Evolutionary conservation across 2,113 vertebrate species (phyloP).

Genomic region (Hemiprocne comata): DNA sequence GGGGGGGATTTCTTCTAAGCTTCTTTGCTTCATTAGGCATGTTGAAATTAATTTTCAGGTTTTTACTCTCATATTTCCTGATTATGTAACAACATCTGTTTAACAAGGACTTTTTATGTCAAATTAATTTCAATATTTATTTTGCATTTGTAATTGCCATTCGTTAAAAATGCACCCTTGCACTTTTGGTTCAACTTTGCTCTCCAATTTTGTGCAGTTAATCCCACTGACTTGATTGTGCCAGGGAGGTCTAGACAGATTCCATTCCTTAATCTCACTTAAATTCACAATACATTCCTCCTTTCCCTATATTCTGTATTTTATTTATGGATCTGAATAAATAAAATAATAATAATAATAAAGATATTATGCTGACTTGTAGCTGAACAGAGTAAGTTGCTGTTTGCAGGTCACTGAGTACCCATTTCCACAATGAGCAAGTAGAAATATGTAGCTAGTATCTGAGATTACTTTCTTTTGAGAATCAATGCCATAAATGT

Average conservation of each 20-base stretch:
- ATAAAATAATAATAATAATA: neutral
- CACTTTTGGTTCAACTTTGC: neutral
- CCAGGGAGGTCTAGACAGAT: neutral
- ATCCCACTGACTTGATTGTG: rapidly evolving
- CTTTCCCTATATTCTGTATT: neutral
- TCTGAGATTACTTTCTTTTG: neutral
- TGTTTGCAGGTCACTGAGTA: neutral
- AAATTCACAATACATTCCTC: neutral
- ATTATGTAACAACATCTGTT: neutral
- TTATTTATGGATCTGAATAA: neutral
- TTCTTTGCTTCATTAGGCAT: slow-evolving; percentile 6
- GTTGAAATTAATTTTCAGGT: slow-evolving; percentile 9
- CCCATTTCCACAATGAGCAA: neutral
- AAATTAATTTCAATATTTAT: neutral
- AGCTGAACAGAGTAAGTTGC: neutral
- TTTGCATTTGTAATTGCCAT: neutral
- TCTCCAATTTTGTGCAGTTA: neutral
- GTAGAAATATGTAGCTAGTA: neutral
- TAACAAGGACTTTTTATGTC: neutral
- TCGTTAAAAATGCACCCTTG: neutral
- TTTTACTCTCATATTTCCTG: neutral
- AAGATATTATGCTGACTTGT: neutral
- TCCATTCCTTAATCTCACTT: neutral
- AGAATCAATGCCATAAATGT: neutral
- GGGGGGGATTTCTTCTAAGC: neutral